Evolutionary conservation across 1,140 invertebrate genomes (phyloP), one percentile per base, ranked within the genome.

Genomic region (Diabrotica virgifera): DNA sequence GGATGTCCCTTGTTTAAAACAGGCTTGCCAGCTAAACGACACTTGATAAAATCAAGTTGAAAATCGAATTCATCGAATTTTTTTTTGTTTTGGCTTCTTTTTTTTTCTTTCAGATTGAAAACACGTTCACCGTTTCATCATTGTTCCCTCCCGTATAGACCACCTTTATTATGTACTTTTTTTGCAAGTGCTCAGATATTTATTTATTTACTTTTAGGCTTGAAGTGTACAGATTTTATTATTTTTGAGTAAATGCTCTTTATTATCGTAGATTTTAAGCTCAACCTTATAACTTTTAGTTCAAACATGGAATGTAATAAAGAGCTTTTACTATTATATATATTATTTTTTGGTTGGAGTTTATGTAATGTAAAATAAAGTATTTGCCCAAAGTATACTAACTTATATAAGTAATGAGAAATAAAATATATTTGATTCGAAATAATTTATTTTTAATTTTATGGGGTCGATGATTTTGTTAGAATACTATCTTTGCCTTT

Each of bases 361-460:
- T 71, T 65, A 69, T 66, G 65, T 55, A 59, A 66, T 57, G 52
- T 57, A 63, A 68, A 65, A 54, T 64, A 62, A 68, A 70, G 61
- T 65, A 58, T 65, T 69, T 73, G 68, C 69, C 71, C 70, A 73
- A 72, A 74, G 69, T 75, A 75, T 74, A 74, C 69, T 72, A 74
- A 75, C 72, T 72, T 62, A 66, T 65, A 62, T 70, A 63, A 66
- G 58, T 71, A 70, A 46, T 40, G 12, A 64, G 60, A 66, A 67
- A 72, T 71, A 61, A 66, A 70, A 59, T 67, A 62, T 70, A 65
- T 68, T 68, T 62, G 64, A 64, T 63, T 65, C 14, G 59, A 69
- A 65, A 65, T 57, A 36, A 67, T 66, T 62, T 67, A 65, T 69
- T 71, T 62, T 65, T 70, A 62, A 64, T 70, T 68, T 63, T 61